Percentiles rank a stretch among this genome's conserved stretches.
Conservation (phyloP, 2,113 vertebrate genomes). For the Todiramphus saurophagus region DNA sequence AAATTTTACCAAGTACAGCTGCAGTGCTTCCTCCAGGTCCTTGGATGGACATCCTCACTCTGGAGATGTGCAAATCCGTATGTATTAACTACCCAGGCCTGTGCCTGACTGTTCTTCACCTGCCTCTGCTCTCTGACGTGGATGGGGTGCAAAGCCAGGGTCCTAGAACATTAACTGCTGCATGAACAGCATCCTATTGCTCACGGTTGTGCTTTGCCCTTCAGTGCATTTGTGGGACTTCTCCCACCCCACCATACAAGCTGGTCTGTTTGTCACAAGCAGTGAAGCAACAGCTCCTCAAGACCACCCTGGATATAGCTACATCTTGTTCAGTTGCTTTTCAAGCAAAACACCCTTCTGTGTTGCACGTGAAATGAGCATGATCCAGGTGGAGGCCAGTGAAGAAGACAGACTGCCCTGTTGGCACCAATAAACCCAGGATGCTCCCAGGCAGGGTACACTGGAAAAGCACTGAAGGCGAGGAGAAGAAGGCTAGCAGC, state of each 20-base stretch:
- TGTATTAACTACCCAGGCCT: accelerated
- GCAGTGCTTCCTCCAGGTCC: neutral
- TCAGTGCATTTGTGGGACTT: neutral
- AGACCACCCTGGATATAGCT: neutral
- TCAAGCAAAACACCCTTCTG: neutral
- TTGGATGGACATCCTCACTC: neutral
- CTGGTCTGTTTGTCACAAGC: neutral
- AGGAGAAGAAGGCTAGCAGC: neutral
- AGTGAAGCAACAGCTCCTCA: neutral
- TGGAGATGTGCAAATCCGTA: too few species aligned
- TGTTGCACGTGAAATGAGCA: accelerated
- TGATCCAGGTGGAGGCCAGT: neutral
- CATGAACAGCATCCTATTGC: neutral
- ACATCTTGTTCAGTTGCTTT: neutral
- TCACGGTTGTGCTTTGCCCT: neutral
- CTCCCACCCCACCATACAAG: neutral
- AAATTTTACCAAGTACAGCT: neutral
- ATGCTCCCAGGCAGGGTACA: neutral
- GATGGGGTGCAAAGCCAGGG: too few species aligned
- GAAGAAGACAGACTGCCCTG: neutral
- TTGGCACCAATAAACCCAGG: neutral
- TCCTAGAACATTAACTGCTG: neutral
- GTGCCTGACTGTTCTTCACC: neutral
- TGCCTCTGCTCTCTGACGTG: neutral
- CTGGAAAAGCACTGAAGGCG: neutral